Evolutionary conservation across 2,113 vertebrate genomes (phyloP).

Genomic region (Poecilia latipinna): DNA sequence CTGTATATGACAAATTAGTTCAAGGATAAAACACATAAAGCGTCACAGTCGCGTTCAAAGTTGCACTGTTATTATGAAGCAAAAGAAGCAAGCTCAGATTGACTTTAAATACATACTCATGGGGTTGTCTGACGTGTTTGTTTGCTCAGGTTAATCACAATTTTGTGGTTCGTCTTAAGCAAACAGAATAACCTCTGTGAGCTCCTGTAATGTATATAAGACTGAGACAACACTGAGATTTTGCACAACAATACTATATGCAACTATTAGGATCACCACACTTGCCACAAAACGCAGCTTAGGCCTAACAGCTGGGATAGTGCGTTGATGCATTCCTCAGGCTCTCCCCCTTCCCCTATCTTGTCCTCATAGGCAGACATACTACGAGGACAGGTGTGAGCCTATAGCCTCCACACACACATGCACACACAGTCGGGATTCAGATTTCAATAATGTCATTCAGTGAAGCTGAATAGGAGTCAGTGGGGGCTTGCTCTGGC

Average conservation of each 20-base stretch:
- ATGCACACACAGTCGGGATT: conserved; percentile 54
- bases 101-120: too few species aligned
- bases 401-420: conserved; percentile 57
- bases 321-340: conserved; percentile 57
- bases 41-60: not conserved
- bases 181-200: not conserved
- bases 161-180: not conserved
- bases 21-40: not conserved
- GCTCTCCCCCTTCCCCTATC: conserved; percentile 24
- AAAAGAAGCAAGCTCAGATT: too few species aligned
- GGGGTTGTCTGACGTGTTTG: not conserved
- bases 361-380: conserved; percentile 49
- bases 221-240: not conserved
- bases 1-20: not conserved
- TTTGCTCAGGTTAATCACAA: not conserved
- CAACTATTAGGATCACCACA: not conserved
- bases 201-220: too few species aligned
- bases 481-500: conserved; percentile 58
- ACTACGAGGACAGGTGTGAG: conserved; percentile 72
- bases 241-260: not conserved
- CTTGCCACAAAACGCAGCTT: conserved; percentile 17
- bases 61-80: not conserved
- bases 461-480: conserved; percentile 69
- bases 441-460: conserved; percentile 76
- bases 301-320: conserved; percentile 61